Conservation (phyloP, 2,797 vertebrate species). For the Masticophis lateralis region DNA sequence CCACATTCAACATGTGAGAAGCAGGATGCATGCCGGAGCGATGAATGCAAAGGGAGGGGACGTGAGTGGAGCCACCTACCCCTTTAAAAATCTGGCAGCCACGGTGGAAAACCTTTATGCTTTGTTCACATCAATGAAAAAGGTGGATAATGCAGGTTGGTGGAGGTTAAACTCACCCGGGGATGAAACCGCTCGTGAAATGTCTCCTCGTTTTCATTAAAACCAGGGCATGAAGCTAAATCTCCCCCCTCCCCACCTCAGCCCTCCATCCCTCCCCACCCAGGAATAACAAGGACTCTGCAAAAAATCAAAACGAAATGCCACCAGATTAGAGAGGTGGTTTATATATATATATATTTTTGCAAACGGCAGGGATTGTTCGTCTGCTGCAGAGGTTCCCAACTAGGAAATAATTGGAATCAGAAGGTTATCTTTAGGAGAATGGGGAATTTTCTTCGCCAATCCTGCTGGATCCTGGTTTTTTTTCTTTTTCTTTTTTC, state of each 20-base stretch:
- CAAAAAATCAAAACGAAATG: conserved; percentile 65
- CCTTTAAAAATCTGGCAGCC: conserved; percentile 50
- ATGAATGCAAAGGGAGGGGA: conserved; percentile 34
- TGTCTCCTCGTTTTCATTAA: conserved; percentile 60
- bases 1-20: conserved; percentile 30
- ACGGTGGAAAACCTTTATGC: conserved; percentile 61
- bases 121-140: conserved; percentile 62
- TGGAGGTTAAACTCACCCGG: conserved; percentile 34
- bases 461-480: conserved; percentile 43
- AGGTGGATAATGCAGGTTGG: conserved; percentile 32
- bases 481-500: neutral
- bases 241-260: neutral
- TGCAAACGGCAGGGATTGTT: conserved; percentile 63
- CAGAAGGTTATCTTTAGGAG: conserved; percentile 48
- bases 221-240: conserved; percentile 61
- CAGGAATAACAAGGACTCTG: conserved; percentile 56
- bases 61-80: conserved; percentile 54
- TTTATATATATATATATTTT: conserved; percentile 17
- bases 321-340: conserved; percentile 42
- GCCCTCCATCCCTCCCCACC: neutral
- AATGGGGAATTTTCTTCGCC: conserved; percentile 31
- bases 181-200: conserved; percentile 63
- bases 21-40: conserved; percentile 46
- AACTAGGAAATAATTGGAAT: conserved; percentile 67
- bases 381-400: conserved; percentile 69